Conservation (phyloP, 2,113 vertebrate species). For the Paramisgurnus dabryanus region DNA sequence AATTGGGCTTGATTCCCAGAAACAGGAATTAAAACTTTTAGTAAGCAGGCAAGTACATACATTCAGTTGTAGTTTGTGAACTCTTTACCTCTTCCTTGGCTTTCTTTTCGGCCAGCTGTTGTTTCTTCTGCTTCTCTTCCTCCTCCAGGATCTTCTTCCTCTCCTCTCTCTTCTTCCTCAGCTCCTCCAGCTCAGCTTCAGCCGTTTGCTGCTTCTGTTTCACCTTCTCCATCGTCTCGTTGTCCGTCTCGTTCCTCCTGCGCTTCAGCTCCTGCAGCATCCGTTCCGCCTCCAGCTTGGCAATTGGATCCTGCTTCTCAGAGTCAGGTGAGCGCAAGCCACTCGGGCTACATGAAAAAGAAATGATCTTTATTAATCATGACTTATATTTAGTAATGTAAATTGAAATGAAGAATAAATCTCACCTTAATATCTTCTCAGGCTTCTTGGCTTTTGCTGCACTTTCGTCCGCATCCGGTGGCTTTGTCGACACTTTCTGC, state of each 20-base stretch:
- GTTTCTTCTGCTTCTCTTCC: constrained; percentile 87
- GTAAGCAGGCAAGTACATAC: too few species aligned
- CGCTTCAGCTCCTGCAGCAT: constrained; percentile 85
- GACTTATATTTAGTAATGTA: not conserved
- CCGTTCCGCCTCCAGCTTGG: constrained; percentile 79
- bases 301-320: constrained; percentile 68
- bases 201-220: constrained; percentile 92
- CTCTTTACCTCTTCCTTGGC: constrained; percentile 82
- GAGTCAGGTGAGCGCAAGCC: constrained; percentile 60
- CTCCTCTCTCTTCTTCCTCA: constrained; percentile 92
- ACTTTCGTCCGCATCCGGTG: constrained; percentile 81
- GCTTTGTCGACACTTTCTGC: constrained; percentile 72
- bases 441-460: constrained; percentile 80
- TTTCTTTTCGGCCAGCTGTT: constrained; percentile 85
- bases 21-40: too few species aligned
- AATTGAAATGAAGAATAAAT: not conserved
- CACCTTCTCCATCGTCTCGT: constrained; percentile 86
- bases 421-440: constrained; percentile 83
- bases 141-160: constrained; percentile 90
- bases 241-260: constrained; percentile 80
- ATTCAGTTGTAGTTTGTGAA: too few species aligned
- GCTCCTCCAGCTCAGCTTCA: constrained; percentile 84
- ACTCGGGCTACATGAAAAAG: constrained; percentile 41
- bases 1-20: too few species aligned
- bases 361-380: not conserved